Percentiles rank a stretch among this genome's conserved stretches.
phyloP scores from a whole-genome alignment of 2,888 invertebrate genomes.

The Sussaba pulchella region DNA sequence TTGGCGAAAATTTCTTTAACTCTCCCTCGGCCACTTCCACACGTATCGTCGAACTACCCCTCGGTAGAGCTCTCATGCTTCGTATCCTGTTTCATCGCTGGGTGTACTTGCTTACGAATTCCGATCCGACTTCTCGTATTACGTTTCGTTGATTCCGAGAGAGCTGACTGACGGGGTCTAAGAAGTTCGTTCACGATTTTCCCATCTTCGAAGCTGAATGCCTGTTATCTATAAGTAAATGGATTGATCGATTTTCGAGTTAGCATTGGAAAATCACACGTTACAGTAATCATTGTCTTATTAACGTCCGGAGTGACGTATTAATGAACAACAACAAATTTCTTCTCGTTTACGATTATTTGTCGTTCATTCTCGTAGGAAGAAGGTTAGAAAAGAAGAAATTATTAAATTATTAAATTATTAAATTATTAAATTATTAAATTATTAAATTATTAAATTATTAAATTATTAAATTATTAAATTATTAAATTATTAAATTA shows the following conservation, averaged over 20 bases:
- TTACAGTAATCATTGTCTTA: no score
- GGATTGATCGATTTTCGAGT: no score
- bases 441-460: no score
- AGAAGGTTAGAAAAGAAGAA: no score
- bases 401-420: no score
- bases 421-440: no score
- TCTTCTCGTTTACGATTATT: neutral
- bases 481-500: no score
- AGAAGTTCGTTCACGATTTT: slow-evolving; percentile 16
- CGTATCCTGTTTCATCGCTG: slow-evolving; percentile 34
- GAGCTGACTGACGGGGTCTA: slow-evolving; percentile 12
- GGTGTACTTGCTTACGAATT: slow-evolving; percentile 52
- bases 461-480: no score
- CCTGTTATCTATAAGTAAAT: no score
- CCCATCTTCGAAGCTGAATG: neutral
- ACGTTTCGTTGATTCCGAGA: slow-evolving; percentile 47
- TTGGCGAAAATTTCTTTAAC: neutral
- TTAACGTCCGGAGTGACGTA: no score
- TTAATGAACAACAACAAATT: no score
- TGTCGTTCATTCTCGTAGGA: slow-evolving; percentile 49
- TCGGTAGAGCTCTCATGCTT: slow-evolving; percentile 8
- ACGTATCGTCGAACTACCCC: neutral
- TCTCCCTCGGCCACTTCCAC: neutral
- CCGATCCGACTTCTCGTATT: slow-evolving; percentile 53
- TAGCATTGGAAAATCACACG: no score